Base-by-base conservation (phyloP, 2,113 vertebrate species). In the Thalassoma bifasciatum region DNA sequence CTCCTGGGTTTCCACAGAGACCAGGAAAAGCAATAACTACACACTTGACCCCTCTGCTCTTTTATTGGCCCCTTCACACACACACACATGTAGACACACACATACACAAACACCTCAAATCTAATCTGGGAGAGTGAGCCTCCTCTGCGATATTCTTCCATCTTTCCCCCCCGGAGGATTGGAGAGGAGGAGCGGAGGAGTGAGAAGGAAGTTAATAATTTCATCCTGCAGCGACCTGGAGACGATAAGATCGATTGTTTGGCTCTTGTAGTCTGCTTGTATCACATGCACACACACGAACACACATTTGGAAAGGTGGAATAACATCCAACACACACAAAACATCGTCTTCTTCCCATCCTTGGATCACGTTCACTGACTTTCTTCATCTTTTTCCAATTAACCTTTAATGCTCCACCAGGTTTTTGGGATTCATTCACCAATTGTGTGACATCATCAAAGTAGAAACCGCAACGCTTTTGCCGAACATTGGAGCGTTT, bases 1-100 rank as follows among this genome's bases (percentile, higher is more conserved):
- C 77, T 74, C 75, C 62, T 82, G 76, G 87, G 87, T 92, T 88
- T 90, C 87, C 83, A 87, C 65, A 42, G 88, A 86, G 85, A 87
- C 62, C 49, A 75, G 88, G 80, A 87, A 92, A 93, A 93, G 91
- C 91, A 94, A 93, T 94, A 93, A 92, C 87, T 82, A 75, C 87
- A 85, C 89, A 92, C 89, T 94, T 94, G 92, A 94, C 93, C 93
- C 77, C 75, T 65, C 66, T 86, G 89, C 85, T 88, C 89, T 86
- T 83, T 90, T 84, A 88, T 82, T 91, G 87, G 83, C 83, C 88
- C 83, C 66, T 65, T 90, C 22, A 4, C 85, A 80, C 69, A 47
- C 77, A 62, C 78, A 75, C 71, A 40, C 73, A 67, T 84, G 76
- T 63, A 81, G 68, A 74, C 70, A 81, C 58, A 68, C 66, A 72